These are phyloP conservation scores for Ctenosaura bakeri DNA, from an alignment of 2,797 vertebrate species.

Conservation along the genomic window DNA sequence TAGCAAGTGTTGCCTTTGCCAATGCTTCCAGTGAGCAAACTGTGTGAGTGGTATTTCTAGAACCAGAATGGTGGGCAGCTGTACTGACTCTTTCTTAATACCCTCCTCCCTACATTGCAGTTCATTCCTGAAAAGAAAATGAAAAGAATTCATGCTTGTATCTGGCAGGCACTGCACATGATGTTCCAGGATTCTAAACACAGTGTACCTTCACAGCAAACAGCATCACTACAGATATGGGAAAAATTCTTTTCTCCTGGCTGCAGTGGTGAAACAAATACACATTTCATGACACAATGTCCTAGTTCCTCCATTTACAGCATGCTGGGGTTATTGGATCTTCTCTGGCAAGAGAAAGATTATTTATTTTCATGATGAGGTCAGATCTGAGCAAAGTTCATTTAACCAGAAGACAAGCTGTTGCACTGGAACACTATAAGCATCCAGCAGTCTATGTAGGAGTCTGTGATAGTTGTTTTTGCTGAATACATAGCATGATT, in stretches of 20 bases:
- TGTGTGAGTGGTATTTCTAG: not conserved
- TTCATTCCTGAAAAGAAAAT: not conserved
- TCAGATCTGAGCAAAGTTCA: constrained; percentile 12
- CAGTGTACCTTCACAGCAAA: not conserved
- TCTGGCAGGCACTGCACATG: constrained; percentile 21
- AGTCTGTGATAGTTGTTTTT: not conserved
- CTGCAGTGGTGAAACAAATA: constrained; percentile 3
- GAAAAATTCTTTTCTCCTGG: not conserved
- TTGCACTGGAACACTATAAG: not conserved
- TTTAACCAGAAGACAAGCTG: not conserved
- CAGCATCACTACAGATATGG: not conserved
- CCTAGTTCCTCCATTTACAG: not conserved
- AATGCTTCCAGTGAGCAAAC: not conserved
- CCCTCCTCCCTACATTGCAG: not conserved
- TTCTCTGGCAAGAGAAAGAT: not conserved
- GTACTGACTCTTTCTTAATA: not conserved
- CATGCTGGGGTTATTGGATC: not conserved
- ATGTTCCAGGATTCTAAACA: constrained; percentile 23
- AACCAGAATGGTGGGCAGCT: not conserved
- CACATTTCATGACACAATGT: not conserved
- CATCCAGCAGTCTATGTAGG: not conserved
- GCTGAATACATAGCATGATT: not conserved
- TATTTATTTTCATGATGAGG: not conserved
- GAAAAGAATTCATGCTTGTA: constrained; percentile 18
- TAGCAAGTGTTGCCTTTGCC: too few species aligned